Percentiles rank a stretch among this genome's conserved stretches.
Conservation (phyloP, 1,140 invertebrate genomes). For the Chrysomallon squamiferum region DNA sequence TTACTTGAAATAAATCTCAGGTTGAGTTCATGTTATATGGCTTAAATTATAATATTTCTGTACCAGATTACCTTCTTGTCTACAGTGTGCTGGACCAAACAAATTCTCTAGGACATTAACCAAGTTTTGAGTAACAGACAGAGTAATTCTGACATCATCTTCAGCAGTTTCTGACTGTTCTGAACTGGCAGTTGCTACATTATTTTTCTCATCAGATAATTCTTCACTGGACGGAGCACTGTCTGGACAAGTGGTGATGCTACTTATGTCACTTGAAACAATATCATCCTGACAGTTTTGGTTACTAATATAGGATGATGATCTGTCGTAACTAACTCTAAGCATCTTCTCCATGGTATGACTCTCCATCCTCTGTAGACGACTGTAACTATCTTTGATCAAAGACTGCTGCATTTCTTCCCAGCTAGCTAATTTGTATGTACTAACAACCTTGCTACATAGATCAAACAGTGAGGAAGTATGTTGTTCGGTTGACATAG, state of each 20-base stretch:
- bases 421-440: conserved; percentile 2
- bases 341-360: conserved; percentile 1
- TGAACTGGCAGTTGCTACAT: too few species aligned
- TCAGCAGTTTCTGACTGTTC: neutral
- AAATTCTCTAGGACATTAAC: conserved; percentile 15
- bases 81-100: conserved; percentile 14
- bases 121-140: conserved; percentile 4
- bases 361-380: conserved; percentile 25
- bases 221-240: too few species aligned
- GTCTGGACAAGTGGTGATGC: too few species aligned
- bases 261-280: too few species aligned
- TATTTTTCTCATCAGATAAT: too few species aligned
- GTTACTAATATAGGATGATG: too few species aligned
- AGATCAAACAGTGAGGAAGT: conserved; percentile 16
- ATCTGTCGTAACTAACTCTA: conserved; percentile 1
- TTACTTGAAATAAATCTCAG: too few species aligned
- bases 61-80: neutral
- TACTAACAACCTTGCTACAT: conserved; percentile 10
- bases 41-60: too few species aligned
- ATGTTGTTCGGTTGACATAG: conserved; percentile 3
- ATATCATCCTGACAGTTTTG: too few species aligned
- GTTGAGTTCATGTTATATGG: too few species aligned
- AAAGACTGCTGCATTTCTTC: conserved; percentile 22
- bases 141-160: neutral
- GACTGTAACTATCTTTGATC: conserved; percentile 23